Conservation (phyloP, 2,113 vertebrate species). For the Centropus unirufus region DNA sequence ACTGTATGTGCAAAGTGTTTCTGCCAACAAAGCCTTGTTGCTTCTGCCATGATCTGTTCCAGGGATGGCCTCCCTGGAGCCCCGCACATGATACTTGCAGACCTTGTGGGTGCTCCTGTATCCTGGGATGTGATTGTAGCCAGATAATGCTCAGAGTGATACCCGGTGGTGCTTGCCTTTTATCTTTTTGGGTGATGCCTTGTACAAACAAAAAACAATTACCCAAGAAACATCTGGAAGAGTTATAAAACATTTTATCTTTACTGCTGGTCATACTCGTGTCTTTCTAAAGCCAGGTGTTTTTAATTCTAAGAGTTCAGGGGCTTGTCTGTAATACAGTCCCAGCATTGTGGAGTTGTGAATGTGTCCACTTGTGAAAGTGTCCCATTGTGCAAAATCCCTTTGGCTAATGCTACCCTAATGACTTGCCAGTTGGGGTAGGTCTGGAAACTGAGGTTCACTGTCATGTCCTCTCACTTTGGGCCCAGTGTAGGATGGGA, state of each 20-base stretch:
- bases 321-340: not conserved
- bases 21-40: not conserved
- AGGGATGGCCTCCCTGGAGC: not conserved
- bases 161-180: accelerated
- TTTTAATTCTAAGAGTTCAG: not conserved
- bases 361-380: not conserved
- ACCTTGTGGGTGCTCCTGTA: not conserved
- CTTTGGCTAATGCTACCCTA: not conserved
- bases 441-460: not conserved
- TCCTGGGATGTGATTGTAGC: not conserved
- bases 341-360: not conserved
- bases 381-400: not conserved
- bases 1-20: not conserved
- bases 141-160: not conserved
- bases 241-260: not conserved
- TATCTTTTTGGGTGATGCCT: not conserved
- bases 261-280: not conserved
- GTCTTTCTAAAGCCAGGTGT: not conserved
- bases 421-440: not conserved
- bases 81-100: not conserved
- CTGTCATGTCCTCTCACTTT: not conserved
- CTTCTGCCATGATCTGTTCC: not conserved
- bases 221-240: not conserved
- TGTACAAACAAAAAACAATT: not conserved
- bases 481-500: not conserved